Percentiles rank a stretch among this genome's conserved stretches.
phyloP scores from a whole-genome alignment of 1,140 invertebrate genomes.

The Stenopsyche tienmushanensis region DNA sequence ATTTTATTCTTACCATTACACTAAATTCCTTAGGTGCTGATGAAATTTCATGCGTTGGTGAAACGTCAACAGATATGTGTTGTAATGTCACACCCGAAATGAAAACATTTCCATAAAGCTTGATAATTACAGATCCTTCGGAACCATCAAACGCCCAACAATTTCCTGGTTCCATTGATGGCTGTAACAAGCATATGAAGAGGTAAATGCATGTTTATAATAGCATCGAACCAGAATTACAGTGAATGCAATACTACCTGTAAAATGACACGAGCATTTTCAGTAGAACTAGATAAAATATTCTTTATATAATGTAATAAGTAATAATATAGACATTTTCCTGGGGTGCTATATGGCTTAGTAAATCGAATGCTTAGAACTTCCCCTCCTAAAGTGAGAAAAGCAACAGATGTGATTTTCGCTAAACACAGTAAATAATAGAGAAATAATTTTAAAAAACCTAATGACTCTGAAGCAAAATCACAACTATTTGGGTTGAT shows the following conservation, averaged over 20 bases:
- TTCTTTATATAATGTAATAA: background rate
- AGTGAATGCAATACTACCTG: background rate
- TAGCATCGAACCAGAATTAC: background rate
- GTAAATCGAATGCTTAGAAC: background rate
- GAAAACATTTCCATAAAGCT: background rate
- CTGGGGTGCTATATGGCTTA: background rate
- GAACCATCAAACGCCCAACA: conserved; percentile 17
- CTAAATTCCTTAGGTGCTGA: conserved; percentile 6
- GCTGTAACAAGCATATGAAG: background rate
- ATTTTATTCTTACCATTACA: background rate
- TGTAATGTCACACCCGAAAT: conserved; percentile 3
- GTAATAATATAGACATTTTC: background rate
- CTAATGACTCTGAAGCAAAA: background rate
- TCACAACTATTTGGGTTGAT: background rate
- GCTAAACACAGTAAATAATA: background rate
- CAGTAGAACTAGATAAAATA: background rate
- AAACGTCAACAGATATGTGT: conserved; percentile 1
- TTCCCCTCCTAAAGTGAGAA: background rate
- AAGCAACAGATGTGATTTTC: background rate
- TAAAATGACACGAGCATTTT: background rate
- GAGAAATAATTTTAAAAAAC: background rate
- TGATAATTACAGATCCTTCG: background rate
- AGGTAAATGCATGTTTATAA: background rate
- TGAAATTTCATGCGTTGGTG: conserved; percentile 6
- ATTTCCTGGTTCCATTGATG: background rate